Conservation (phyloP, 2,797 vertebrate genomes). For the Enteromius viviparus region DNA sequence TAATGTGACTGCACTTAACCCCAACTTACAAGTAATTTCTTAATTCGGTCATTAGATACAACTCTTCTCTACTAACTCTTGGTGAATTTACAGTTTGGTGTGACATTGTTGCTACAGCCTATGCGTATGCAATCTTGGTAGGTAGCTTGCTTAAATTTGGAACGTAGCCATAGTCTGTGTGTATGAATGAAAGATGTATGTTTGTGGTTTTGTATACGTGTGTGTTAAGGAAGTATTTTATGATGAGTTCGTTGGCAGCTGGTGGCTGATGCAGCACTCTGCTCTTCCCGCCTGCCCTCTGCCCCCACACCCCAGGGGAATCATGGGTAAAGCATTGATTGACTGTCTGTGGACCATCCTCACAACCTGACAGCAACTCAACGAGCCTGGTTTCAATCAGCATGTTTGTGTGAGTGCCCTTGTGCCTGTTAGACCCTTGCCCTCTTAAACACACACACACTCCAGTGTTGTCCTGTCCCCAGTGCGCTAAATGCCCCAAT, state of each 20-base stretch:
- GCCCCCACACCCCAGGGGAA: constrained; percentile 43
- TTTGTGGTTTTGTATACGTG: background rate
- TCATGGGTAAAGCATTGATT: constrained; percentile 63
- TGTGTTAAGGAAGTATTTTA: constrained; percentile 38
- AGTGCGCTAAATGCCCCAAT: constrained; percentile 62
- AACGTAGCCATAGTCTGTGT: background rate
- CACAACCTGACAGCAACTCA: constrained; percentile 49
- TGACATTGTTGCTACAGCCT: background rate
- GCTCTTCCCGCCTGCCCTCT: constrained; percentile 37
- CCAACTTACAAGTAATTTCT: background rate
- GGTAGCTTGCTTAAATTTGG: background rate
- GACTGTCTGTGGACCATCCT: constrained; percentile 63
- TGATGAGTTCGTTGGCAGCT: constrained; percentile 55
- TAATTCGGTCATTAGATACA: too few species aligned
- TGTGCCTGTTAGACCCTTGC: constrained; percentile 55
- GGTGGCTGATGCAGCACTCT: constrained; percentile 64
- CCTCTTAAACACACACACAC: constrained; percentile 62
- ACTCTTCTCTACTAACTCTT: too few species aligned
- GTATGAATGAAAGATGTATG: background rate
- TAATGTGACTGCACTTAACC: background rate
- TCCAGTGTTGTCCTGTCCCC: constrained; percentile 51
- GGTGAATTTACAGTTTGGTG: too few species aligned
- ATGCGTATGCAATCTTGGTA: background rate
- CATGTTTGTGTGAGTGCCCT: constrained; percentile 32
- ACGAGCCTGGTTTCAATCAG: constrained; percentile 38